These are phyloP conservation scores for Coregonus sp. DNA, from an alignment of 2,797 vertebrate genomes.

Conservation along the genomic window DNA sequence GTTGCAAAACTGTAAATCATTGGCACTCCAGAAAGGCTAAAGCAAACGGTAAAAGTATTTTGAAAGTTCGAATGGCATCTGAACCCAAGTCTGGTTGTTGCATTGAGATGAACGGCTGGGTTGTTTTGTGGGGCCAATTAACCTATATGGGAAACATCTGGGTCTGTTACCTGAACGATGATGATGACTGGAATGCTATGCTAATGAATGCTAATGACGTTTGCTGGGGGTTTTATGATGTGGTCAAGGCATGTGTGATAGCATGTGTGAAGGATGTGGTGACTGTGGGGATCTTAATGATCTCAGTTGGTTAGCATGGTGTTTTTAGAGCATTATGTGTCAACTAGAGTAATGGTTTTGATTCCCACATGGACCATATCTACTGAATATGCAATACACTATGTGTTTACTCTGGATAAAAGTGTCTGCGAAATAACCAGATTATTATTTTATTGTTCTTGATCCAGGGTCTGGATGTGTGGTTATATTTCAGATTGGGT, in stretches of 20 bases:
- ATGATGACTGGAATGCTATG: background rate
- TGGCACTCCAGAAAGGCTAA: background rate
- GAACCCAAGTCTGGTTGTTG: background rate
- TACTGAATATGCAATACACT: background rate
- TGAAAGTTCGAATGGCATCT: background rate
- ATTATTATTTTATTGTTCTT: no score
- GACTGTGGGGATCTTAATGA: background rate
- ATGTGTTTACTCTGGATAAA: background rate
- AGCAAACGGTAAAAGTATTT: background rate
- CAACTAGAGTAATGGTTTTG: background rate
- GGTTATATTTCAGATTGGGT: constrained; percentile 84
- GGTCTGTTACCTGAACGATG: background rate
- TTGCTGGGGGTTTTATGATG: background rate
- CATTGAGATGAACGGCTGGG: background rate
- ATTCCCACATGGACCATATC: background rate
- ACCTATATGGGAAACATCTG: background rate
- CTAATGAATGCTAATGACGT: background rate
- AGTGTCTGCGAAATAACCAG: background rate
- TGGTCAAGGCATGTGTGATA: background rate
- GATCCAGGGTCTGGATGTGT: background rate
- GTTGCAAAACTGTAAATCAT: background rate
- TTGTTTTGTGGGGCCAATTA: background rate
- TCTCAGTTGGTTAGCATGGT: background rate
- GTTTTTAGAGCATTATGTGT: background rate
- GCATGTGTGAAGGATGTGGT: background rate